Evolutionary conservation across 2,888 invertebrate species (phyloP).

Genomic region (Leistus spinibarbis): DNA sequence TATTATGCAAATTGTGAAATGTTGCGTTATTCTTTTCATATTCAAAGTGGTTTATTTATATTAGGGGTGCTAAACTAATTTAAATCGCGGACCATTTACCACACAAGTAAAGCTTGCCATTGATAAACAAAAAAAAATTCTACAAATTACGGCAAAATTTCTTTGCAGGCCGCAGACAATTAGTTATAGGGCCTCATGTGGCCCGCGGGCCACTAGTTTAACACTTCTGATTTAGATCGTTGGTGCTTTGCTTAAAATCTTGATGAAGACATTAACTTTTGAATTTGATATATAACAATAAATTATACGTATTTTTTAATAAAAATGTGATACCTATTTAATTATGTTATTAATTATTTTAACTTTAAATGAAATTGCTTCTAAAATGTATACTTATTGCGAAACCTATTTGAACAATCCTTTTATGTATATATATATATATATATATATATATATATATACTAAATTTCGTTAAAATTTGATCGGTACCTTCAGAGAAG

Average conservation of each 20-base stretch:
- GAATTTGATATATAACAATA: not conserved
- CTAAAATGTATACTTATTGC: not conserved
- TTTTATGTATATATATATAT: not conserved
- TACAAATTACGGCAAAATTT: too few species aligned
- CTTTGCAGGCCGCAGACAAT: too few species aligned
- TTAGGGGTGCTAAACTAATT: too few species aligned
- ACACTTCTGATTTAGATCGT: not conserved
- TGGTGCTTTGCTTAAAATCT: not conserved
- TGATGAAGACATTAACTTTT: not conserved
- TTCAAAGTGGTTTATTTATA: not conserved
- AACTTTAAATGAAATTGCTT: not conserved
- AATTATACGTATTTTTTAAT: not conserved
- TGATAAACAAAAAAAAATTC: too few species aligned
- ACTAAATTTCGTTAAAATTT: too few species aligned
- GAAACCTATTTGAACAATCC: not conserved
- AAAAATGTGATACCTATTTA: not conserved
- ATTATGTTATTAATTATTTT: not conserved
- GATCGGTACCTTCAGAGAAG: too few species aligned
- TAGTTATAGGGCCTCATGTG: too few species aligned
- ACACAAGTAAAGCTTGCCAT: too few species aligned
- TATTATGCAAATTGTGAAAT: conserved; percentile 7
- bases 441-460: too few species aligned
- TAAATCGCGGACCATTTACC: too few species aligned
- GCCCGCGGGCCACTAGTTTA: too few species aligned
- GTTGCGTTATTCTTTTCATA: not conserved